Percentiles rank a stretch among this genome's conserved stretches.
Evolutionary conservation across 2,888 invertebrate genomes (phyloP).

Genomic region (Calliphora vomitoria): DNA sequence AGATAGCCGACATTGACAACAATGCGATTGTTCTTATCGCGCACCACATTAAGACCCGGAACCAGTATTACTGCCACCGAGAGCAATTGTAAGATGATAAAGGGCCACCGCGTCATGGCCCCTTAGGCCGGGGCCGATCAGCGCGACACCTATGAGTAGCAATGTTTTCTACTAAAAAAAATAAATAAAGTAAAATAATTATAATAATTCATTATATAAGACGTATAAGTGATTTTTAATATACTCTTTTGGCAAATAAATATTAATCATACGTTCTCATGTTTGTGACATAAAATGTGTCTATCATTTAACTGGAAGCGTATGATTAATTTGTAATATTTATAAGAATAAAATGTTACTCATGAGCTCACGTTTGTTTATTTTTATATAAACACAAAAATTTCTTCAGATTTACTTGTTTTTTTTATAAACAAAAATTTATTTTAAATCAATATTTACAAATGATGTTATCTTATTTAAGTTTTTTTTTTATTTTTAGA

Average conservation of each 20-base stretch:
- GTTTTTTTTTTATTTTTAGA: not conserved
- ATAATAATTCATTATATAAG: slow-evolving; percentile 22
- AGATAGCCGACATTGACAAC: slow-evolving; percentile 93
- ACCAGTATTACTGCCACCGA: slow-evolving; percentile 87
- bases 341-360: not conserved
- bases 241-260: not conserved
- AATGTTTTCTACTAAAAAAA: slow-evolving; percentile 81
- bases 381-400: not conserved
- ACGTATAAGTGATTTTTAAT: slow-evolving; percentile 24
- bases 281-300: not conserved
- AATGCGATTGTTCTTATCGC: slow-evolving; percentile 84
- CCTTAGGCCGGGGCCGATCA: slow-evolving; percentile 87
- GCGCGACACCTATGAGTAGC: slow-evolving; percentile 86
- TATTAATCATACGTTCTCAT: slow-evolving; percentile 35
- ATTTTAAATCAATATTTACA: too few species aligned
- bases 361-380: not conserved
- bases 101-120: slow-evolving; percentile 86
- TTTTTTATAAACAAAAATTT: too few species aligned
- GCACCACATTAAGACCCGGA: slow-evolving; percentile 84
- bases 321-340: not conserved
- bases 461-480: not conserved
- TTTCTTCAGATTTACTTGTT: too few species aligned
- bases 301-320: not conserved
- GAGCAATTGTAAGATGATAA: slow-evolving; percentile 87
- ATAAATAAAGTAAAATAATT: slow-evolving; percentile 75